A percentile compares a stretch with the other conserved stretches of the same genome.
These are phyloP conservation scores for Microtus richardsoni DNA, from an alignment of 2,113 vertebrate species.

Conservation along the genomic window DNA sequence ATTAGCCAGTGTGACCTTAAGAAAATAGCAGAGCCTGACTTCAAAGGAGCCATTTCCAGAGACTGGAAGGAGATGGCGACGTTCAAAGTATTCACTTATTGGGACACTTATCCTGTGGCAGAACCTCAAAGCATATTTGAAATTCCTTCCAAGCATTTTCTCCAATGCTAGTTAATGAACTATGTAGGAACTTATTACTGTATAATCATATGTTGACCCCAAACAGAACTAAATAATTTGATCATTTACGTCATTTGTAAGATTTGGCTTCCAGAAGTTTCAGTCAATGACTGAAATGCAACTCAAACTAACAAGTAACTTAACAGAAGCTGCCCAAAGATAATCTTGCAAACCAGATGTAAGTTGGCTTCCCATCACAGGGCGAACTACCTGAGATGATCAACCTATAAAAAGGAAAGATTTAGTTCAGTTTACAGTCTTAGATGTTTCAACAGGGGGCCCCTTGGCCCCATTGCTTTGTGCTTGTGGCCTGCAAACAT, in stretches of 20 bases:
- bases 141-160: slow-evolving; percentile 54
- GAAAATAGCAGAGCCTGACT: neutral
- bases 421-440: neutral
- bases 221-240: slow-evolving; percentile 45
- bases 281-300: neutral
- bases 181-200: neutral
- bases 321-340: neutral
- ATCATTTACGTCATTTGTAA: slow-evolving; percentile 26
- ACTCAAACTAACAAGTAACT: neutral
- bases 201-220: slow-evolving; percentile 18
- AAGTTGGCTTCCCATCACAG: neutral
- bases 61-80: neutral
- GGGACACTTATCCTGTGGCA: slow-evolving; percentile 28
- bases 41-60: slow-evolving; percentile 42
- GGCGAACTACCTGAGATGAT: neutral
- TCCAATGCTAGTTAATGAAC: slow-evolving; percentile 29
- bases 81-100: slow-evolving; percentile 25
- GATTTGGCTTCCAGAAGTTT: neutral
- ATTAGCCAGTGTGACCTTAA: slow-evolving; percentile 25
- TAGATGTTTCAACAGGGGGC: neutral
- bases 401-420: neutral
- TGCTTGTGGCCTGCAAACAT: neutral
- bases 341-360: neutral
- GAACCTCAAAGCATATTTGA: slow-evolving; percentile 46
- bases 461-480: neutral